phyloP scores from a whole-genome alignment of 2,113 vertebrate genomes.

The Cygnus buccinator region DNA sequence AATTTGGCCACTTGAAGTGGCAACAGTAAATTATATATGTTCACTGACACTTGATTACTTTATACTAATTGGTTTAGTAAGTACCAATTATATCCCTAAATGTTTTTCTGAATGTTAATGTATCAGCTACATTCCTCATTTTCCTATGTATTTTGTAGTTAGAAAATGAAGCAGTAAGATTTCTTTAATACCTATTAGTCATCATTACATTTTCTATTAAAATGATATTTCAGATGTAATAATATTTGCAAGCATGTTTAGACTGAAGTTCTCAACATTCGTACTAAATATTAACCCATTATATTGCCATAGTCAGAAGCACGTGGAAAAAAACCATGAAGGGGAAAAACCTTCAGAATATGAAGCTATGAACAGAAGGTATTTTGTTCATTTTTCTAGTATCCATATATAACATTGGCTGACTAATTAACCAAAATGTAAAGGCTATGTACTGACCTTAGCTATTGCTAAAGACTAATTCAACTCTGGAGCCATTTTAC shows the following conservation, averaged over 20 bases:
- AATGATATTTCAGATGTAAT: not conserved
- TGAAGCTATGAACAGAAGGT: not conserved
- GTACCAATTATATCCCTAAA: constrained; percentile 49
- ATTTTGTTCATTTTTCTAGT: not conserved
- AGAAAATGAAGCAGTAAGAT: constrained; percentile 21
- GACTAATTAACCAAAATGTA: not conserved
- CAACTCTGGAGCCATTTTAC: not conserved
- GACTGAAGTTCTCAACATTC: not conserved
- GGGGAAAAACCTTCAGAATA: not conserved
- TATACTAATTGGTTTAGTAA: constrained; percentile 38
- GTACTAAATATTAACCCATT: not conserved
- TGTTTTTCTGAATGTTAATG: constrained; percentile 15
- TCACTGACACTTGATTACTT: constrained; percentile 41
- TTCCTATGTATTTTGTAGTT: constrained; percentile 6
- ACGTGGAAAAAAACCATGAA: not conserved
- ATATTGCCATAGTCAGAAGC: not conserved
- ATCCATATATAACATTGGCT: not conserved
- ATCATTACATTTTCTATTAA: not conserved
- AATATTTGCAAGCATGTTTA: constrained; percentile 1
- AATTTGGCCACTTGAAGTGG: not conserved
- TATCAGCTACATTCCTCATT: not conserved
- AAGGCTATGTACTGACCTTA: not conserved
- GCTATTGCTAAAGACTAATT: not conserved
- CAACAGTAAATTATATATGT: constrained; percentile 8
- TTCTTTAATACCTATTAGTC: constrained; percentile 19